These are phyloP conservation scores for Lysiphlebus fabarum DNA, from an alignment of 1,140 invertebrate genomes.

Conservation along the genomic window DNA sequence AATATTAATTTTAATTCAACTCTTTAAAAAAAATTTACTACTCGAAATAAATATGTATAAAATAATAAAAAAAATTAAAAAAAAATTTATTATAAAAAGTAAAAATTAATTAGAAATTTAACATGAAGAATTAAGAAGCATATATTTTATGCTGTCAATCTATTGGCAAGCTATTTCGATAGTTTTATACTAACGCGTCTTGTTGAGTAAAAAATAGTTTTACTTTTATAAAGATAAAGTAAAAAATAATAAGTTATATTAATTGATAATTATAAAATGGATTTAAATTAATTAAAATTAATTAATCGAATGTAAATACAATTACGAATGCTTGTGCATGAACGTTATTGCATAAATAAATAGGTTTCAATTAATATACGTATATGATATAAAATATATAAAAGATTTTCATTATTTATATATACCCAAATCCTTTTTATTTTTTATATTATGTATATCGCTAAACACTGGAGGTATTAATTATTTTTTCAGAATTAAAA, in stretches of 20 bases:
- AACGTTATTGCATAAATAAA: constrained; percentile 24
- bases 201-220: constrained; percentile 43
- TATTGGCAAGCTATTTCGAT: constrained; percentile 27
- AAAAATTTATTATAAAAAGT: constrained; percentile 1
- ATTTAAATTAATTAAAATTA: constrained; percentile 28
- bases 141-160: constrained; percentile 5
- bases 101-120: constrained; percentile 9
- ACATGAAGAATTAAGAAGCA: constrained; percentile 4
- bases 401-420: constrained; percentile 5
- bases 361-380: constrained; percentile 30
- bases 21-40: too few relatives aligned
- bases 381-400: constrained; percentile 23
- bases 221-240: constrained; percentile 41
- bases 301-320: constrained; percentile 38
- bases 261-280: constrained; percentile 20
- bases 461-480: not conserved
- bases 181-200: constrained; percentile 43
- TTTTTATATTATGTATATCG: constrained; percentile 4
- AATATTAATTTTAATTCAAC: too few relatives aligned
- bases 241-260: constrained; percentile 5
- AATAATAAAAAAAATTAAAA: constrained; percentile 14
- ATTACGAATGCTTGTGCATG: constrained; percentile 39
- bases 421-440: not conserved
- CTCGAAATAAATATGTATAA: not conserved
- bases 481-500: not conserved